A percentile compares a stretch with the other conserved stretches of the same genome.
phyloP scores from a whole-genome alignment of 1,140 invertebrate genomes.

The Kradibia gibbosae region DNA sequence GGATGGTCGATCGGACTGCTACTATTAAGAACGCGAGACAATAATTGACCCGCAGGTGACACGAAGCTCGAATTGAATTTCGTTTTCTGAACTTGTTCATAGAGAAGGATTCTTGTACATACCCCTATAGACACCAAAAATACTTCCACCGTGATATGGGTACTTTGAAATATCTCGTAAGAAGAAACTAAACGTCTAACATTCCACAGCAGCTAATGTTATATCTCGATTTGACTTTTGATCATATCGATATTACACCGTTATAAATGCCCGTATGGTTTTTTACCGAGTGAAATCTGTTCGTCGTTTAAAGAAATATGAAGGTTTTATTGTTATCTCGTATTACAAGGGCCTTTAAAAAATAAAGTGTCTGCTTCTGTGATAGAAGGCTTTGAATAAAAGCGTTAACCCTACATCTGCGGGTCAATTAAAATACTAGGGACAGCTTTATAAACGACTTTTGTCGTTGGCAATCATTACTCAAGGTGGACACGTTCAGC shows the following conservation, averaged over 20 bases:
- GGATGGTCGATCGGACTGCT: background rate
- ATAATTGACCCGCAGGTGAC: slow-evolving; percentile 46
- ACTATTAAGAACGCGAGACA: background rate
- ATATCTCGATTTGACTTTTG: background rate
- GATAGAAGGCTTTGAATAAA: background rate
- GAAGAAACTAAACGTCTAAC: slow-evolving; percentile 5
- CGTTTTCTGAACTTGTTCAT: background rate
- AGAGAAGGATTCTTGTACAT: slow-evolving; percentile 11
- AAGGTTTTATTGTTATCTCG: background rate
- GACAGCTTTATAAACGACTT: background rate
- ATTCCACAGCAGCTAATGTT: background rate
- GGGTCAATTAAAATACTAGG: slow-evolving; percentile 32
- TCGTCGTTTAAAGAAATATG: background rate
- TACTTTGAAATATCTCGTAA: slow-evolving; percentile 22
- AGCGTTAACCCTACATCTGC: slow-evolving; percentile 21
- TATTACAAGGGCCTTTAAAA: background rate
- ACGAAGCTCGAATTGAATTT: background rate
- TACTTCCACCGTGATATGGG: slow-evolving; percentile 41
- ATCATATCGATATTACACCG: background rate
- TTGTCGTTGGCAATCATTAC: no score
- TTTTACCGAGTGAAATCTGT: background rate
- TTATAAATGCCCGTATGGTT: slow-evolving; percentile 11
- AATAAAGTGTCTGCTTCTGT: background rate
- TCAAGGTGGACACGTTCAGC: no score
- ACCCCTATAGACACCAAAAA: slow-evolving; percentile 19